Base-by-base conservation (phyloP, 2,797 vertebrate species). In the Lophura swinhoii region DNA sequence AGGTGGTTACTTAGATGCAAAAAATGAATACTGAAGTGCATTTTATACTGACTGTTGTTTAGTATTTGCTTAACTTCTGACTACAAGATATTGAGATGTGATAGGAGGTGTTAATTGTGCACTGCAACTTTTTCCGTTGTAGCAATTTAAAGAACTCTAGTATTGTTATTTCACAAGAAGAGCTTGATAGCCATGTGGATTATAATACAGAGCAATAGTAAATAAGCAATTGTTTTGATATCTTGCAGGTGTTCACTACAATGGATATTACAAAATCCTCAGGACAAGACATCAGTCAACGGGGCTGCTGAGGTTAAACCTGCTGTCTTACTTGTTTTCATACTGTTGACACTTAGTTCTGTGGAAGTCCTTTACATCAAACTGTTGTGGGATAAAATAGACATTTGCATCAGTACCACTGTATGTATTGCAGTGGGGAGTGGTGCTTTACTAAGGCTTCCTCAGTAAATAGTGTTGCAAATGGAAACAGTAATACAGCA, bases 221-320 rank as follows among this genome's bases (percentile, higher is more conserved):
- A 84, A 83, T 68, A 86, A 84, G 11, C 58, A 86, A 14, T 58
- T 81, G 23, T 92, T 87, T 69, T 86, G 51, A 3, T 90, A 72
- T 93, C 58, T 85, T 79, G 22, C 94, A 99, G 99, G 90, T 99
- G 64, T 99, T 99, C 93, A 99, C 99, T 70, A 99, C 98, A 1
- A 68, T 99, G 98, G 97, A 98, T 6, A 98, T 99, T 91, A 99
- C 98, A 20, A 99, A 99, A 97, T 94, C 98, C 3, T 99, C 99
- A 0, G 99, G 99, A 44, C 98, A 97, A 70, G 98, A 98, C 97
- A 98, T 99, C 98, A 81, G 93, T 26, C 97, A 98, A 95, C 68
- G 97, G 2, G 99, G 99, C 84, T 99, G 99, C 99, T 99, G 99
- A 99, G 99, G 99, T 98, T 99, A 99, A 98, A 96, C 97, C 98